Conservation (phyloP, 2,888 invertebrate genomes). For the Dione vanillae region DNA sequence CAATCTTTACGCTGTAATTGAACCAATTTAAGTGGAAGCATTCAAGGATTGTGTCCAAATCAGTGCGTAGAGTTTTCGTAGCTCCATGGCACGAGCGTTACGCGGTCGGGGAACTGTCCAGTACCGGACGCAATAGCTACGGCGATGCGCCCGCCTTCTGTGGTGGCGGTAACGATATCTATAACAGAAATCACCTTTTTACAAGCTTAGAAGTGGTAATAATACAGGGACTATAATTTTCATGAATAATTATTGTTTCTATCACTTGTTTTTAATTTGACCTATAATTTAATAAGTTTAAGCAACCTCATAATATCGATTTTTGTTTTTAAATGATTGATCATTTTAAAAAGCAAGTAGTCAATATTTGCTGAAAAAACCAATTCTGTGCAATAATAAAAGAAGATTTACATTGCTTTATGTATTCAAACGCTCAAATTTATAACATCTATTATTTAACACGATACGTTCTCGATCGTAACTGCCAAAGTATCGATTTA, state of each 20-base stretch:
- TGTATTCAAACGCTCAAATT: conserved; percentile 2
- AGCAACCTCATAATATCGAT: too few species aligned
- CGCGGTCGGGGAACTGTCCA: conserved; percentile 57
- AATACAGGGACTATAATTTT: too few species aligned
- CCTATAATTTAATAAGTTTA: neutral
- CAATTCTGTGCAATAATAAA: neutral
- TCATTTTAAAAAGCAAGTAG: too few species aligned
- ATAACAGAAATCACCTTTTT: conserved; percentile 22
- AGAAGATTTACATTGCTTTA: conserved; percentile 1
- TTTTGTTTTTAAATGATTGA: too few species aligned
- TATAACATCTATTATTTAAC: conserved; percentile 52
- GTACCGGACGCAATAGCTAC: conserved; percentile 71
- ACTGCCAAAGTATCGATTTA: conserved; percentile 34
- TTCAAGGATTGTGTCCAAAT: conserved; percentile 22
- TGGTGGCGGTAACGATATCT: conserved; percentile 41
- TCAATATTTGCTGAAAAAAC: too few species aligned
- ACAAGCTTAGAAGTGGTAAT: conserved; percentile 9
- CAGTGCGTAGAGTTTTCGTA: conserved; percentile 48
- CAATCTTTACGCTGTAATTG: conserved; percentile 5
- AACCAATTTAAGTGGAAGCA: conserved; percentile 4
- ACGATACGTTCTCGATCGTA: conserved; percentile 22
- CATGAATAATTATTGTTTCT: too few species aligned
- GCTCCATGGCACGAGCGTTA: conserved; percentile 47
- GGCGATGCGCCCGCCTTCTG: conserved; percentile 64
- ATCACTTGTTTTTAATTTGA: too few species aligned